Evolutionary conservation across 2,113 vertebrate species (phyloP).

Genomic region (Polyodon spathula): DNA sequence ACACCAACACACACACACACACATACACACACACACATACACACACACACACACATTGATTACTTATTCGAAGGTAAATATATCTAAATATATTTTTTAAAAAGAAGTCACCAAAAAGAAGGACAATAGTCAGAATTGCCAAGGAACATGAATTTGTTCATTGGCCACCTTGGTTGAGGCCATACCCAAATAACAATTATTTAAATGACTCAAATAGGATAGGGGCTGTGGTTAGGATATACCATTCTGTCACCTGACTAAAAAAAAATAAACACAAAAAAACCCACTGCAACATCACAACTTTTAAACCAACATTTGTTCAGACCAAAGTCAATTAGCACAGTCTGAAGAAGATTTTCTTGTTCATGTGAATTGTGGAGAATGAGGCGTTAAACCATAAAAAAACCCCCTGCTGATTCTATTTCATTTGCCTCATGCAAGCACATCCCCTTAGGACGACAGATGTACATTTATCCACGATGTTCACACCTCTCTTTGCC

Average conservation of each 20-base stretch:
- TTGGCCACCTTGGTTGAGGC: too few species aligned
- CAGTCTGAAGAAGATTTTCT: neutral
- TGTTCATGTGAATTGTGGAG: neutral
- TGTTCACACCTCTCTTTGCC: neutral
- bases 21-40: too few species aligned
- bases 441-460: neutral
- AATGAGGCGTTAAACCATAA: neutral
- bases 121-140: too few species aligned
- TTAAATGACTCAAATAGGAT: too few species aligned
- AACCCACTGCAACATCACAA: neutral
- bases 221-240: too few species aligned
- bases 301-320: neutral
- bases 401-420: conserved; percentile 2
- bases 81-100: too few species aligned
- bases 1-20: too few species aligned
- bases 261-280: neutral
- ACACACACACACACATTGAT: too few species aligned
- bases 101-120: too few species aligned
- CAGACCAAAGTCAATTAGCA: neutral
- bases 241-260: neutral
- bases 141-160: too few species aligned
- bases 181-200: too few species aligned
- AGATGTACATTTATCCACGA: neutral
- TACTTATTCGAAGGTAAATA: too few species aligned
- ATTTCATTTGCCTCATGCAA: neutral